Percentiles rank a stretch among this genome's conserved stretches.
Evolutionary conservation across 2,888 invertebrate species (phyloP).

Genomic region (Amphipyra tragopoginis): DNA sequence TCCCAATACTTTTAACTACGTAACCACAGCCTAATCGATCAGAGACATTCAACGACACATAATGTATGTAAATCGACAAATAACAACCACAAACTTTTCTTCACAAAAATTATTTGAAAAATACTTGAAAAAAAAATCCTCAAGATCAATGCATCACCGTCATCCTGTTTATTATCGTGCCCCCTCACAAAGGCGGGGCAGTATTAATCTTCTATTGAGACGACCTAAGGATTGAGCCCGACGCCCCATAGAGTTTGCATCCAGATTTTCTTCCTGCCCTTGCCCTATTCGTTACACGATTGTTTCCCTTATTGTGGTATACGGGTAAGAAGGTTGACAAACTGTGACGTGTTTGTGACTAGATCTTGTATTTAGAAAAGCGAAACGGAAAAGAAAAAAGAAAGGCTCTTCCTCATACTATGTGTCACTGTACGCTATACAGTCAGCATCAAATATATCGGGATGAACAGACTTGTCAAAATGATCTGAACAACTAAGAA

Average conservation of each 20-base stretch:
- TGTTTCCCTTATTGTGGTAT: constrained; percentile 65
- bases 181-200: constrained; percentile 80
- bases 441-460: too few relatives aligned
- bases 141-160: constrained; percentile 80
- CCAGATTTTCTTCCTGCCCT: constrained; percentile 76
- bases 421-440: too few relatives aligned
- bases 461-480: too few relatives aligned
- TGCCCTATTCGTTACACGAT: constrained; percentile 62
- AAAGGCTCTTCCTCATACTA: too few relatives aligned
- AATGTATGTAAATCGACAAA: constrained; percentile 22
- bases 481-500: too few relatives aligned
- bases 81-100: constrained; percentile 5
- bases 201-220: constrained; percentile 87
- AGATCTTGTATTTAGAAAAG: background rate
- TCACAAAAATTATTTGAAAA: constrained; percentile 31
- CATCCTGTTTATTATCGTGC: constrained; percentile 66
- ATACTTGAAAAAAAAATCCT: constrained; percentile 50
- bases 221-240: constrained; percentile 68
- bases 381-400: too few relatives aligned
- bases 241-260: constrained; percentile 84
- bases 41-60: too few relatives aligned
- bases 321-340: constrained; percentile 40
- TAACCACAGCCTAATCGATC: too few relatives aligned
- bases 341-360: background rate
- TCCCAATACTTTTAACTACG: too few relatives aligned